A percentile compares a stretch with the other conserved stretches of the same genome.
Conservation (phyloP, 1,140 invertebrate genomes). For the Drosophila dunni region DNA sequence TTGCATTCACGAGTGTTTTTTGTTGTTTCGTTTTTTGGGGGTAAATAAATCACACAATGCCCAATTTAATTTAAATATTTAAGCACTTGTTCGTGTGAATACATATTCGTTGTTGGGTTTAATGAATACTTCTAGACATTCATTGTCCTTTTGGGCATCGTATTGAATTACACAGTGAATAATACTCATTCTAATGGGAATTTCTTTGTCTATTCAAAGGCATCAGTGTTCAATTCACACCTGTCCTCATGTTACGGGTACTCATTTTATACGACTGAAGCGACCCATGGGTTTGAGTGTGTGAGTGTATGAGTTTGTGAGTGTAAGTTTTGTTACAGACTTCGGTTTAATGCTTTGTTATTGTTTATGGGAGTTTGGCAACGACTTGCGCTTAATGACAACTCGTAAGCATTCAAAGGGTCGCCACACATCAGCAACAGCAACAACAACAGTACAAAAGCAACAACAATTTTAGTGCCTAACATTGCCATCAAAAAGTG, state of each 20-base stretch:
- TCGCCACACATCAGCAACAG: constrained; percentile 41
- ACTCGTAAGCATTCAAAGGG: constrained; percentile 47
- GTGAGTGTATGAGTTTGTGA: constrained; percentile 1
- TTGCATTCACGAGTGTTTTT: constrained; percentile 1
- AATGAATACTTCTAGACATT: not conserved
- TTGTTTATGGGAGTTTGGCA: constrained; percentile 48
- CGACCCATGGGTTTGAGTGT: constrained; percentile 12
- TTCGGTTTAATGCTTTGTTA: constrained; percentile 22
- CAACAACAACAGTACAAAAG: constrained; percentile 9
- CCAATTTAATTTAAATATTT: constrained; percentile 3
- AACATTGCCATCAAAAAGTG: constrained; percentile 42
- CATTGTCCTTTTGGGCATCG: constrained; percentile 7
- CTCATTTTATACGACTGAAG: constrained; percentile 26
- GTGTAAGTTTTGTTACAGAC: not conserved
- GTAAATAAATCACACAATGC: not conserved
- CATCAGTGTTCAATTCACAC: constrained; percentile 29
- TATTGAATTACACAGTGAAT: constrained; percentile 6
- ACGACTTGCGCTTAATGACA: constrained; percentile 49
- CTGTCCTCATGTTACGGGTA: constrained; percentile 34
- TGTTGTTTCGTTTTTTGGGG: too few species aligned
- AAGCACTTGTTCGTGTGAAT: not conserved
- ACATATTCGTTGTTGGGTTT: not conserved
- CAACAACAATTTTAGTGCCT: constrained; percentile 27
- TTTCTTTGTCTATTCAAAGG: constrained; percentile 1
- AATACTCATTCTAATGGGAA: not conserved